phyloP scores from a whole-genome alignment of 2,113 vertebrate genomes.

The Ictidomys tridecemlineatus region DNA sequence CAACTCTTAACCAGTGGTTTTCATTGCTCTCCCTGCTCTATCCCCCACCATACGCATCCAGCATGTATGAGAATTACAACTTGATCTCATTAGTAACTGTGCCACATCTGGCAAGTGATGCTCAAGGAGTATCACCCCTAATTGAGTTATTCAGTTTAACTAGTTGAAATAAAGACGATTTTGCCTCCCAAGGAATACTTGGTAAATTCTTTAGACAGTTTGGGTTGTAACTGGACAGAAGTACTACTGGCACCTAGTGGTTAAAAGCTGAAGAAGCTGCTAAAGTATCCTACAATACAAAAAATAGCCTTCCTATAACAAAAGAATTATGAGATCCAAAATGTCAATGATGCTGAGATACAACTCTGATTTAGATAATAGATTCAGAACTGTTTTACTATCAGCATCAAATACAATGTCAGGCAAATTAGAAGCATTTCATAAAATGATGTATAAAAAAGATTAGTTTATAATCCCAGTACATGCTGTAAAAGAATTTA shows the following conservation, averaged over 20 bases:
- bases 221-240: not conserved
- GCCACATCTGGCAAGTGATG: not conserved
- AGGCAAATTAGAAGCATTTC: slow-evolving; percentile 42
- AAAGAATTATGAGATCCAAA: not conserved
- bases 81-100: not conserved
- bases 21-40: not conserved
- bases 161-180: not conserved
- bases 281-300: not conserved
- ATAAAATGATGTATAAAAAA: slow-evolving; percentile 36
- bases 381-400: not conserved
- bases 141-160: not conserved
- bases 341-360: not conserved
- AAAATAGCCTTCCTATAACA: not conserved
- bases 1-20: not conserved
- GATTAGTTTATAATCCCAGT: not conserved
- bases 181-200: not conserved
- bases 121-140: not conserved
- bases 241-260: not conserved
- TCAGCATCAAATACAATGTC: not conserved
- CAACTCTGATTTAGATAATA: not conserved
- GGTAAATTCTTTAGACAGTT: not conserved
- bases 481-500: slow-evolving; percentile 48
- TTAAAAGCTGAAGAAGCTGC: not conserved
- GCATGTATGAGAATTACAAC: not conserved
- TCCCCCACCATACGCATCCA: not conserved